These are phyloP conservation scores for Notospermus geniculatus DNA, from an alignment of 1,140 invertebrate species.

Conservation along the genomic window DNA sequence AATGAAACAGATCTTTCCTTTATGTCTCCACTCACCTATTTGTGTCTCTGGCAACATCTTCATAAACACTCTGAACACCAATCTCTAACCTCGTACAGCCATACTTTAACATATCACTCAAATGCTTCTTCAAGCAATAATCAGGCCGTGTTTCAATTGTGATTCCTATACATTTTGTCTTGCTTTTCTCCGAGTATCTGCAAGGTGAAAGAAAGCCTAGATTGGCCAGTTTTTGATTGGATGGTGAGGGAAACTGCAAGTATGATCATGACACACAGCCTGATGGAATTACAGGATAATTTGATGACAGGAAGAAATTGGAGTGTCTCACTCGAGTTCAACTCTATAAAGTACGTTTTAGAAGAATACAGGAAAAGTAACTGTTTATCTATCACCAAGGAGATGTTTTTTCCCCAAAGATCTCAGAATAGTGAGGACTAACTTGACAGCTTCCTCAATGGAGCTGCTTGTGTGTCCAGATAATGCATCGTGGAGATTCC, in stretches of 20 bases:
- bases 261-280: no score
- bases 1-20: no score
- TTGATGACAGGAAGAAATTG: no score
- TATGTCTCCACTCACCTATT: slow-evolving; percentile 79
- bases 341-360: no score
- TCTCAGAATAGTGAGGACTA: slow-evolving; percentile 30
- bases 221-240: no score
- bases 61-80: slow-evolving; percentile 97
- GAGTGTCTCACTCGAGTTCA: no score
- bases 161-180: slow-evolving; percentile 98
- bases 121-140: slow-evolving; percentile 95
- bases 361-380: no score
- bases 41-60: slow-evolving; percentile 97
- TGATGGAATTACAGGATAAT: no score
- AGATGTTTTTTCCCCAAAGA: no score
- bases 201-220: no score
- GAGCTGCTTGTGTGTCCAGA: slow-evolving; percentile 89
- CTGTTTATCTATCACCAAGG: no score
- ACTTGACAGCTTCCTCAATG: slow-evolving; percentile 91
- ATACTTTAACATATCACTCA: slow-evolving; percentile 90
- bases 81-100: slow-evolving; percentile 95
- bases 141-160: slow-evolving; percentile 99
- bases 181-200: slow-evolving; percentile 86
- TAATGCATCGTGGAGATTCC: slow-evolving; percentile 96
- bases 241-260: no score